Evolutionary conservation across 2,797 vertebrate genomes (phyloP).

Genomic region (Podarcis siculus): DNA sequence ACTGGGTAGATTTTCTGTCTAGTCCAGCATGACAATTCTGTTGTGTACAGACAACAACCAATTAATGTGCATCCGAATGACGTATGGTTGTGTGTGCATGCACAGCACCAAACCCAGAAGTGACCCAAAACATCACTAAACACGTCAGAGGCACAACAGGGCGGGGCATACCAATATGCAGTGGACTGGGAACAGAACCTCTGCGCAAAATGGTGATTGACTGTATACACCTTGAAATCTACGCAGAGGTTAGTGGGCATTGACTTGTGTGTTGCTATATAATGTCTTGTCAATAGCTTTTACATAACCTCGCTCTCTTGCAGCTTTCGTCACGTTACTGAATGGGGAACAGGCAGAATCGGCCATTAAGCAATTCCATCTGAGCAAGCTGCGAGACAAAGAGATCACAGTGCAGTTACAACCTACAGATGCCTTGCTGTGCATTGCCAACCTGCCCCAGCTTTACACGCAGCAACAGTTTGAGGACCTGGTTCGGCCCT

Average conservation of each 20-base stretch:
- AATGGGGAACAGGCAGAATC: constrained; percentile 92
- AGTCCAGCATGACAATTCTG: neutral
- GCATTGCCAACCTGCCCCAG: constrained; percentile 90
- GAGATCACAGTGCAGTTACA: constrained; percentile 94
- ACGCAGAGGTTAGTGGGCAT: neutral
- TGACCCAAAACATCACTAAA: neutral
- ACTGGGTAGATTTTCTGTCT: neutral
- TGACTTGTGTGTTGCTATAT: neutral
- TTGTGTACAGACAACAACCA: neutral
- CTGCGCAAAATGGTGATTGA: no score
- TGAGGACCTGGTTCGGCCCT: constrained; percentile 91
- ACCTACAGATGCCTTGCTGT: constrained; percentile 91
- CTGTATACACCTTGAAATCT: neutral
- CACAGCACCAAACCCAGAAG: no score
- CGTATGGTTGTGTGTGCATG: no score
- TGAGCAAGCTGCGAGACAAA: constrained; percentile 83
- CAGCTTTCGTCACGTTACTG: constrained; percentile 89
- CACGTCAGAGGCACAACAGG: no score
- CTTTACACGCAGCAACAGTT: constrained; percentile 91
- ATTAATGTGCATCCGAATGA: neutral
- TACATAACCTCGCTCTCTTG: neutral
- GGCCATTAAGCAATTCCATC: constrained; percentile 89
- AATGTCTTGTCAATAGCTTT: neutral
- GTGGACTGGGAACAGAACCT: no score
- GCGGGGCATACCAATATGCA: no score